phyloP scores from a whole-genome alignment of 2,888 invertebrate species.

The Latrodectus elegans region DNA sequence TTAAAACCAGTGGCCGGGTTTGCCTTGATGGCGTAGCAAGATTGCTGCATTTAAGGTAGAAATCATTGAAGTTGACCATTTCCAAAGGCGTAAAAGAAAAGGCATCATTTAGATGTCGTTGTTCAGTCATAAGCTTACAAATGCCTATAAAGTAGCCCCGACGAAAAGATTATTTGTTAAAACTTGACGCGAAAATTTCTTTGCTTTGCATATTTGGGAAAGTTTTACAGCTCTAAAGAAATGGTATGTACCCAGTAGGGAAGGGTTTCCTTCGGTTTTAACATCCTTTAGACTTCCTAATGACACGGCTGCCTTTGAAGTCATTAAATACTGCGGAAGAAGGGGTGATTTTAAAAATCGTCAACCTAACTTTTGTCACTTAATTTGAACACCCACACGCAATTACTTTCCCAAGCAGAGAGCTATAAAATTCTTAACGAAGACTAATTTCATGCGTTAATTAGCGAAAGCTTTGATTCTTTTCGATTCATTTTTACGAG shows the following conservation, averaged over 20 bases:
- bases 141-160: constrained; percentile 53
- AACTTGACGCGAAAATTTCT: constrained; percentile 53
- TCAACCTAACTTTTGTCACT: constrained; percentile 51
- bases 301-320: constrained; percentile 59
- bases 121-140: constrained; percentile 62
- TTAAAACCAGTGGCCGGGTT: constrained; percentile 19
- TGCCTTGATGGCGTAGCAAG: constrained; percentile 24
- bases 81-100: constrained; percentile 46
- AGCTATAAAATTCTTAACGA: constrained; percentile 67
- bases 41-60: constrained; percentile 9
- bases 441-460: constrained; percentile 67
- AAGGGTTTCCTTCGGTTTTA: constrained; percentile 41
- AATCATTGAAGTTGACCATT: constrained; percentile 42
- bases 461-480: constrained; percentile 65
- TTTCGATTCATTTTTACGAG: constrained; percentile 68
- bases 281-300: constrained; percentile 41
- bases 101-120: constrained; percentile 36
- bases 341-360: constrained; percentile 59
- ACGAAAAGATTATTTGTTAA: constrained; percentile 47
- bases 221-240: constrained; percentile 64
- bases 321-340: constrained; percentile 52
- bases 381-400: constrained; percentile 57
- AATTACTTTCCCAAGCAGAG: constrained; percentile 45
- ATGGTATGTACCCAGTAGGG: constrained; percentile 46
- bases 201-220: constrained; percentile 59